Evolutionary conservation across 2,888 invertebrate genomes (phyloP), one percentile per base, ranked within the genome.

Genomic region (Strigamia crassipes): DNA sequence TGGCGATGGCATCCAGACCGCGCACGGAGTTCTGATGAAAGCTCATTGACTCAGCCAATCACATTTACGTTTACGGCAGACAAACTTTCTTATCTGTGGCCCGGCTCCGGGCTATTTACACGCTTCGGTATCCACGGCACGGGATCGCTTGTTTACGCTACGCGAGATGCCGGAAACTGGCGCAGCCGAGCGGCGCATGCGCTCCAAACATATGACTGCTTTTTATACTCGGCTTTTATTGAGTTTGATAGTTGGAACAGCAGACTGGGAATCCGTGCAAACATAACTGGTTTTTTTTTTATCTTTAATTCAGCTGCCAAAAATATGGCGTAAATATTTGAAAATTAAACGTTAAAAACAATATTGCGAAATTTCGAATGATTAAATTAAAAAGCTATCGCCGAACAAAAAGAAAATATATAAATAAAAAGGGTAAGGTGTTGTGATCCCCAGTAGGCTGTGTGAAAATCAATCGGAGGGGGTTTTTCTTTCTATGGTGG

Each of bases 31-130:
- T 31, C 21, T 42, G 46, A 6, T 79, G 38, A 79, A 21, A 79
- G 46, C 79, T 79, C 79, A 79, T 79, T 46, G 41, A 31, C 42
- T 18, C 79, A 79, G 79, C 79, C 79, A 79, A 79, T 79, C 79
- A 79, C 79, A 79, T 79, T 18, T 23, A 79, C 38, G 79, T 21
- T 46, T 27, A 42, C 42, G 10, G 4, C 12, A 12, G 12, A 42
- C 6, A 42, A 13, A 4, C 12, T 15, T 15, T 42, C 13, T 42
- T 42, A 42, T 42, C 42, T 42, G n/a, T 2, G 15, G 15, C 42
- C 42, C 42, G 42, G 42, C 42, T 42, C 13, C 42, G 15, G 42
- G 42, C 42, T 42, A 42, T 42, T 42, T 6, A 12, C 42, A 42
- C 42, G 10, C 42, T 42, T 42, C 42, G 10, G 13, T 42, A 42